A percentile compares a stretch with the other conserved stretches of the same genome.
Evolutionary conservation across 2,113 vertebrate species (phyloP).

Genomic region (Lophotis ruficrista): DNA sequence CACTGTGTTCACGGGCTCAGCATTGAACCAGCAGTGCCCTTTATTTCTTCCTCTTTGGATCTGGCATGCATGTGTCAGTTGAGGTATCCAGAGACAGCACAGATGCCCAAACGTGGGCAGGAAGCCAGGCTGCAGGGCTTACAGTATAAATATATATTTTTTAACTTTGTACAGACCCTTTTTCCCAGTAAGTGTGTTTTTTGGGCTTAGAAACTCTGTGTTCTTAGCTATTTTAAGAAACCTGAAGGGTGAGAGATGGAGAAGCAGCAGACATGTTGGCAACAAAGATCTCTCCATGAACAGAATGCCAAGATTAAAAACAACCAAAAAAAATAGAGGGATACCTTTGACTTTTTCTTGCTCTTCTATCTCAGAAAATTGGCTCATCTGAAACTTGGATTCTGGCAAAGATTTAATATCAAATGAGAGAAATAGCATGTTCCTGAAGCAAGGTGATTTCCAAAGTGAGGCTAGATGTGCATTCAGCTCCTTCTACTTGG

Average conservation of each 20-base stretch:
- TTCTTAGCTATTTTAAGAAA: constrained; percentile 72
- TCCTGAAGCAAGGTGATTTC: constrained; percentile 57
- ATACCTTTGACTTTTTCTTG: constrained; percentile 59
- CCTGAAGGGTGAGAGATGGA: constrained; percentile 49
- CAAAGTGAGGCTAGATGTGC: constrained; percentile 44
- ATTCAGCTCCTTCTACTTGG: constrained; percentile 49
- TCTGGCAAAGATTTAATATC: constrained; percentile 53
- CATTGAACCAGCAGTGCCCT: constrained; percentile 46
- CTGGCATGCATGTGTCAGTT: constrained; percentile 35
- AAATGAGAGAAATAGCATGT: constrained; percentile 55
- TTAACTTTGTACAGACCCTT: constrained; percentile 50
- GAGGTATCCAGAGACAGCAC: constrained; percentile 67
- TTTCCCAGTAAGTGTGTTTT: constrained; percentile 55
- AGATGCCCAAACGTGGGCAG: constrained; percentile 65
- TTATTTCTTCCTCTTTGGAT: constrained; percentile 49
- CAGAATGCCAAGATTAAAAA: constrained; percentile 63
- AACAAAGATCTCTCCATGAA: constrained; percentile 42
- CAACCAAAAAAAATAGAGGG: neutral
- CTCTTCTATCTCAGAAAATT: constrained; percentile 52
- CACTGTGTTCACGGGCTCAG: neutral
- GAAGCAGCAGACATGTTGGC: constrained; percentile 64
- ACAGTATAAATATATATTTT: constrained; percentile 66
- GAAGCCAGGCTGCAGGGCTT: constrained; percentile 56
- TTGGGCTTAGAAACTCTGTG: constrained; percentile 56
- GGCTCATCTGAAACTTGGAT: constrained; percentile 51